Evolutionary conservation across 1,140 invertebrate species (phyloP).

Genomic region (Bombus superbus): DNA sequence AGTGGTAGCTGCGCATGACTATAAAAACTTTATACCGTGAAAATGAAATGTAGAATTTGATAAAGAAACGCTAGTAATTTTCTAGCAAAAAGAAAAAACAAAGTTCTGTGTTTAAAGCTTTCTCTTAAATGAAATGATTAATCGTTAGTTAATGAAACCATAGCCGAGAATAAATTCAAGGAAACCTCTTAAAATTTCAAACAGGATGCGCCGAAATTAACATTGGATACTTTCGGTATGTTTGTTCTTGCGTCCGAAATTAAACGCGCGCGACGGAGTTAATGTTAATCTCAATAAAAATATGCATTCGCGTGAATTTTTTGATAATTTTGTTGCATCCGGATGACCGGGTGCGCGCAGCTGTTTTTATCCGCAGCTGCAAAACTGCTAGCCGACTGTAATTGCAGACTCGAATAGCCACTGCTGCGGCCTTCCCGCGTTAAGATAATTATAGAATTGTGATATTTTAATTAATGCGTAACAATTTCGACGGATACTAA

Average conservation of each 20-base stretch:
- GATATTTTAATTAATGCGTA: constrained; percentile 37
- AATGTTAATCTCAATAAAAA: not conserved
- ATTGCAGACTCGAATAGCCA: not conserved
- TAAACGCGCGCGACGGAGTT: not conserved
- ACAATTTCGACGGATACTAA: constrained; percentile 33
- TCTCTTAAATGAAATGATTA: not conserved
- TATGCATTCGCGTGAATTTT: not conserved
- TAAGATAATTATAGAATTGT: constrained; percentile 35
- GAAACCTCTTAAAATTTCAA: not conserved
- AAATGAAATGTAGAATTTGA: too few relatives aligned
- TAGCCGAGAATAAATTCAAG: too few relatives aligned
- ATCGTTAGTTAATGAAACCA: not conserved
- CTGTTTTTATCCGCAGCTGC: not conserved
- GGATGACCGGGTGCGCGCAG: not conserved
- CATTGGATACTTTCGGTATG: not conserved
- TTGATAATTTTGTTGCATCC: constrained; percentile 6
- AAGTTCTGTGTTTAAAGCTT: not conserved
- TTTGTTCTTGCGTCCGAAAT: not conserved
- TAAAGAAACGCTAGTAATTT: not conserved
- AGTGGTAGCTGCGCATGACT: too few relatives aligned
- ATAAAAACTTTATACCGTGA: too few relatives aligned
- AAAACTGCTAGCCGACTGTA: not conserved
- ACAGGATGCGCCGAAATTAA: not conserved
- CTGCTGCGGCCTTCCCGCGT: not conserved
- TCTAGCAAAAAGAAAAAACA: not conserved